Percentiles rank a stretch among this genome's conserved stretches.
These are phyloP conservation scores for Prinia subflava DNA, from an alignment of 2,113 vertebrate species.

Conservation along the genomic window DNA sequence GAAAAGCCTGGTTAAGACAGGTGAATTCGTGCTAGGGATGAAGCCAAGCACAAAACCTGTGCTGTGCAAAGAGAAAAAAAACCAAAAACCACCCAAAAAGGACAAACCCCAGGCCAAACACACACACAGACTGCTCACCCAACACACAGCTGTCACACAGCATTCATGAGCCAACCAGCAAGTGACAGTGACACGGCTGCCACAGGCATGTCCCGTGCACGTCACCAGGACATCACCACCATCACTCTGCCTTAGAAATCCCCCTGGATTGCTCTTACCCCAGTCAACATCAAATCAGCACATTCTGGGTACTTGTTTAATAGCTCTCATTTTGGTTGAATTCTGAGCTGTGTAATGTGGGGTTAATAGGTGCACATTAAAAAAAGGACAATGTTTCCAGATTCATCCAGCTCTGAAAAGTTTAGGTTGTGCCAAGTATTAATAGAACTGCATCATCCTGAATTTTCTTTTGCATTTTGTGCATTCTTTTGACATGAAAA, in stretches of 20 bases:
- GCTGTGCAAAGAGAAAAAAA: neutral
- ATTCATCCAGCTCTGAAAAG: neutral
- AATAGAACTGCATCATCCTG: neutral
- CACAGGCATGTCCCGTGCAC: too few species aligned
- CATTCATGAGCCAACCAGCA: neutral
- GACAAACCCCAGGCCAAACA: neutral
- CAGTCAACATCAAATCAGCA: neutral
- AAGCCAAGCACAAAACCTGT: neutral
- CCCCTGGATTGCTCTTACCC: neutral
- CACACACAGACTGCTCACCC: neutral
- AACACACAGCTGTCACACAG: accelerated
- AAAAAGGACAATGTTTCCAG: neutral
- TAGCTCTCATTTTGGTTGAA: neutral
- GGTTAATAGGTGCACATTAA: neutral
- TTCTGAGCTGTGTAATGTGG: neutral
- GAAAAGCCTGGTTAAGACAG: neutral
- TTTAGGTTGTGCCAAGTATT: neutral
- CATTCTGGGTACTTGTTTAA: neutral
- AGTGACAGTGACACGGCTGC: neutral
- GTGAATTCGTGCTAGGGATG: neutral
- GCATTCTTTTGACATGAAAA: neutral
- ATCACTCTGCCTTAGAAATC: too few species aligned
- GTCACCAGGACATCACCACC: neutral
- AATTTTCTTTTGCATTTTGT: neutral
- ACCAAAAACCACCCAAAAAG: neutral